A percentile compares a stretch with the other conserved stretches of the same genome.
phyloP scores from a whole-genome alignment of 2,888 invertebrate genomes.

The Allygus modestus region DNA sequence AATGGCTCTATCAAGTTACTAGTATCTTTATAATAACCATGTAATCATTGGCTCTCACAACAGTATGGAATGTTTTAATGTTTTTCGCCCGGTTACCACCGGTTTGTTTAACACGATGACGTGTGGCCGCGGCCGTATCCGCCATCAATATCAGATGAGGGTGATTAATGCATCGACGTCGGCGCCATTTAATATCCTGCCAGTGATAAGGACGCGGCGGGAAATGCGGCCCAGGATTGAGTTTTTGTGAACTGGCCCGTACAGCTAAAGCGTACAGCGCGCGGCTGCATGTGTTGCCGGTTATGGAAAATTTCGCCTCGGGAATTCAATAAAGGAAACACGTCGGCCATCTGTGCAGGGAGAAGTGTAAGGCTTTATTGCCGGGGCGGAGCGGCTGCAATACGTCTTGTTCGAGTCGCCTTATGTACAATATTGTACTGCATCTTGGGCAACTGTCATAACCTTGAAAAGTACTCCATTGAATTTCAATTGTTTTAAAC shows the following conservation, averaged over 20 bases:
- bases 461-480: too few species aligned
- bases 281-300: conserved; percentile 20
- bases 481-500: too few species aligned
- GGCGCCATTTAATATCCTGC: conserved; percentile 50
- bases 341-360: conserved; percentile 22
- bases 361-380: background rate
- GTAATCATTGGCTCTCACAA: too few species aligned
- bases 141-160: too few species aligned
- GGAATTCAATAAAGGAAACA: conserved; percentile 12
- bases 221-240: conserved; percentile 35
- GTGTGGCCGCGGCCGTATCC: too few species aligned
- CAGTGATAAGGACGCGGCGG: conserved; percentile 29
- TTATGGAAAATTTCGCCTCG: background rate
- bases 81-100: too few species aligned
- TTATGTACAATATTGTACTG: too few species aligned
- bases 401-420: background rate
- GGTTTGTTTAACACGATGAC: too few species aligned
- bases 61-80: too few species aligned
- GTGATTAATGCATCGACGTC: background rate
- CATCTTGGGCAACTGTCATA: too few species aligned
- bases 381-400: background rate
- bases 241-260: conserved; percentile 45
- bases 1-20: too few species aligned
- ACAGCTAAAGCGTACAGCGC: background rate
- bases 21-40: too few species aligned